A percentile compares a stretch with the other conserved stretches of the same genome.
Conservation (phyloP, 2,113 vertebrate genomes). For the Myiopsitta monachus region DNA sequence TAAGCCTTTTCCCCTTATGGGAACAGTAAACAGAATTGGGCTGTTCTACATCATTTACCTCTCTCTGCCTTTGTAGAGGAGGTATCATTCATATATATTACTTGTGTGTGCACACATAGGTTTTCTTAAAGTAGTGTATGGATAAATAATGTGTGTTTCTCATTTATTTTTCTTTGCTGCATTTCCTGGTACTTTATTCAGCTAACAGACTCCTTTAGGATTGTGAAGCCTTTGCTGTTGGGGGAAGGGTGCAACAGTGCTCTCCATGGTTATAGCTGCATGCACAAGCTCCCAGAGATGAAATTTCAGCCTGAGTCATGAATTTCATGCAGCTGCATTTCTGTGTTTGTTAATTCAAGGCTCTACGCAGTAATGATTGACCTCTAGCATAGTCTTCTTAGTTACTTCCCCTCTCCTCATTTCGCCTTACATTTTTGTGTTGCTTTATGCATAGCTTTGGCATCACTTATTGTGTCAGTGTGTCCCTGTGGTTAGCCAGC, state of each 20-base stretch:
- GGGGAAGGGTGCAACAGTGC: background rate
- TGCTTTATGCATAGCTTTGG: background rate
- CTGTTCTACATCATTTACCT: background rate
- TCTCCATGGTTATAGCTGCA: background rate
- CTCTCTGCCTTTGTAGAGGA: background rate
- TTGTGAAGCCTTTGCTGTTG: background rate
- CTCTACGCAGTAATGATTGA: background rate
- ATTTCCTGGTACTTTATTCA: background rate
- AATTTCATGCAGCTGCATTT: background rate
- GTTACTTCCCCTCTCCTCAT: background rate
- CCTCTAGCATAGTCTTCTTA: background rate
- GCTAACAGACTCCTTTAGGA: background rate
- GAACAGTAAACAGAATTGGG: background rate
- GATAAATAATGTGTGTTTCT: background rate
- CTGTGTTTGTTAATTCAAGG: background rate
- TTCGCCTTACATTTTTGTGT: background rate
- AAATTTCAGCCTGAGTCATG: background rate
- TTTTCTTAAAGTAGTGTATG: background rate
- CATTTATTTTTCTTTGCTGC: background rate
- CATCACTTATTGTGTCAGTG: fast-evolving
- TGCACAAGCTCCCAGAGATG: background rate
- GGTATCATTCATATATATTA: background rate
- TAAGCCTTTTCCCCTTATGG: background rate
- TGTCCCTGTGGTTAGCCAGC: background rate
- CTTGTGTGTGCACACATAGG: fast-evolving